phyloP scores from a whole-genome alignment of 2,888 invertebrate species.

The Agrotis segetum region DNA sequence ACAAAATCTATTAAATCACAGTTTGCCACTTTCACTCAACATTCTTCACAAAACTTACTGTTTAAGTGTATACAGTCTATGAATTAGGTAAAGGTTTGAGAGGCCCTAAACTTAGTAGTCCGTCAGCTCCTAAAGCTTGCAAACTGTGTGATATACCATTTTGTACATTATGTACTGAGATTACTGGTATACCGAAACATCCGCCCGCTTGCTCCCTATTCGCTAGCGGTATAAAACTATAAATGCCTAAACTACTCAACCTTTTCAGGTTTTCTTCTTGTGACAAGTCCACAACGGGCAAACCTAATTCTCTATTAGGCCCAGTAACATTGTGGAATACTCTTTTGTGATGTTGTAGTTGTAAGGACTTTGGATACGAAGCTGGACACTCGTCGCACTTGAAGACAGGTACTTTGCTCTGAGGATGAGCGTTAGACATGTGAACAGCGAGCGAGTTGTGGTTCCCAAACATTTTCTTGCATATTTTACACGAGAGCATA shows the following conservation, averaged over 20 bases:
- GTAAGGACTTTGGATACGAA: constrained; percentile 93
- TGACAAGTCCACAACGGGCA: constrained; percentile 94
- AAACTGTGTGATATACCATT: constrained; percentile 91
- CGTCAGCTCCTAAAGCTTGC: constrained; percentile 93
- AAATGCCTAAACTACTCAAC: constrained; percentile 93
- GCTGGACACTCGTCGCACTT: constrained; percentile 94
- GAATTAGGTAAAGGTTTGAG: constrained; percentile 91
- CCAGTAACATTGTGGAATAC: constrained; percentile 87
- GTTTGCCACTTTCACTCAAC: constrained; percentile 33
- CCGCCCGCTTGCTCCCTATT: constrained; percentile 92
- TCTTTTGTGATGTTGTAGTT: constrained; percentile 92
- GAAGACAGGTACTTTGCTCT: constrained; percentile 84
- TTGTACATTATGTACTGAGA: constrained; percentile 92
- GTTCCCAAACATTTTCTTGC: constrained; percentile 87
- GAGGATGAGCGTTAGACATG: constrained; percentile 84
- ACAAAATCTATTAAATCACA: constrained; percentile 51
- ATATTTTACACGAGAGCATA: constrained; percentile 84
- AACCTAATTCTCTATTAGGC: constrained; percentile 91
- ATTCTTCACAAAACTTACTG: constrained; percentile 24
- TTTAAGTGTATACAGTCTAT: constrained; percentile 60
- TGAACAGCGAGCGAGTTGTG: constrained; percentile 81
- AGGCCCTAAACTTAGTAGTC: constrained; percentile 93
- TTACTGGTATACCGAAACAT: constrained; percentile 93
- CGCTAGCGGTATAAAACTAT: constrained; percentile 94
- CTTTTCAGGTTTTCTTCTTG: constrained; percentile 92